These are phyloP conservation scores for Acronicta leporina DNA, from an alignment of 2,888 invertebrate genomes.

Conservation along the genomic window DNA sequence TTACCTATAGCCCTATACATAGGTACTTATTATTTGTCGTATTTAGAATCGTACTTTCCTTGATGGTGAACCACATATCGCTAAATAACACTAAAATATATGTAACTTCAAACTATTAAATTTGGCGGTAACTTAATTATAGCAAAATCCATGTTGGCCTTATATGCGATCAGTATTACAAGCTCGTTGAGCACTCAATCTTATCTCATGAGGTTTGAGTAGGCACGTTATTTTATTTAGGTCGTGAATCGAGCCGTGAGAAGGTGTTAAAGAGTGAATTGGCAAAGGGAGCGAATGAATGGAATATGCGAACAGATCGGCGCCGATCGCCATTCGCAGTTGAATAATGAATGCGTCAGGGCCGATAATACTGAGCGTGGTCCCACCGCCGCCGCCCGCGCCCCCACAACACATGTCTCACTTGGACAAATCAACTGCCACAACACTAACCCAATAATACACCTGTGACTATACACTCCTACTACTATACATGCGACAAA, in stretches of 20 bases:
- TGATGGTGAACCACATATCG: conserved; percentile 26
- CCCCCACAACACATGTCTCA: conserved; percentile 40
- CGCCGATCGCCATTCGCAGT: conserved; percentile 69
- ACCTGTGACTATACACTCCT: no score
- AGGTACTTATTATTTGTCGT: not conserved
- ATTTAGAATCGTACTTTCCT: no score
- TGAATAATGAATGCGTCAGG: conserved; percentile 79
- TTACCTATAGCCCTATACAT: no score
- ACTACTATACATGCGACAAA: no score
- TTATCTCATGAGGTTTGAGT: conserved; percentile 72
- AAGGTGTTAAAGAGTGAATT: conserved; percentile 87
- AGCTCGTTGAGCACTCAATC: conserved; percentile 69
- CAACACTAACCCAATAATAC: conserved; percentile 1
- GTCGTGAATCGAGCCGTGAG: conserved; percentile 80
- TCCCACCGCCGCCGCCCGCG: conserved; percentile 46
- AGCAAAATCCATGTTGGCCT: conserved; percentile 39
- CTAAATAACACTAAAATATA: conserved; percentile 20
- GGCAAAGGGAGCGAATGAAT: conserved; percentile 82
- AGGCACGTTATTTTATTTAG: conserved; percentile 82
- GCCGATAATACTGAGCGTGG: conserved; percentile 64
- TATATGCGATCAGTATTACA: conserved; percentile 65
- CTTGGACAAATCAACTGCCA: conserved; percentile 29
- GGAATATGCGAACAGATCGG: conserved; percentile 79
- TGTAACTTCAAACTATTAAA: conserved; percentile 7
- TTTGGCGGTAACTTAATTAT: conserved; percentile 38